Conservation (phyloP, 2,888 invertebrate species). For the Drosophila infuscata region DNA sequence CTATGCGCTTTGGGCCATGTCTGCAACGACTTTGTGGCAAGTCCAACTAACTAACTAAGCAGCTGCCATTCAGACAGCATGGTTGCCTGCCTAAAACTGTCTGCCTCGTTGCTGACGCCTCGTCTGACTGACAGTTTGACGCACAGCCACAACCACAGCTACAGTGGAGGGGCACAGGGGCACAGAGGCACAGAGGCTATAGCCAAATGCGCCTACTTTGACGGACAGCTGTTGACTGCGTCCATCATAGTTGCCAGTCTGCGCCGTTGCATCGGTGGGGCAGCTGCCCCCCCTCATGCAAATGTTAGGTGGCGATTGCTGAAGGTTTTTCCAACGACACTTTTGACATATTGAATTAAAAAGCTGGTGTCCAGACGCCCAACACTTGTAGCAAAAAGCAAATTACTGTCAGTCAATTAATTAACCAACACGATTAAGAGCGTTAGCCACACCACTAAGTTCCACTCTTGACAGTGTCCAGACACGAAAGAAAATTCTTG, state of each 20-base stretch:
- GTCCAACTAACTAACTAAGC: slow-evolving; percentile 53
- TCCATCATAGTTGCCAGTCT: slow-evolving; percentile 45
- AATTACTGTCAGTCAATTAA: slow-evolving; percentile 61
- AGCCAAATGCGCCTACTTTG: slow-evolving; percentile 53
- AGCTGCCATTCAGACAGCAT: slow-evolving; percentile 13
- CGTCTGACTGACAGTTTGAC: slow-evolving; percentile 28
- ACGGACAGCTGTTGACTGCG: slow-evolving; percentile 69
- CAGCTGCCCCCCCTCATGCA: slow-evolving; percentile 3
- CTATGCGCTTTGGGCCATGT: slow-evolving; percentile 44
- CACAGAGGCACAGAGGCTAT: slow-evolving; percentile 5
- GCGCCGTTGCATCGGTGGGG: background rate
- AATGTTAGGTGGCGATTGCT: slow-evolving; percentile 15
- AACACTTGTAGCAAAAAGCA: slow-evolving; percentile 43
- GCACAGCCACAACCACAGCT: slow-evolving; percentile 15
- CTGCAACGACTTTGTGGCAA: slow-evolving; percentile 50
- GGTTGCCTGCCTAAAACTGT: slow-evolving; percentile 27
- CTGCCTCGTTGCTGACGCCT: slow-evolving; percentile 8
- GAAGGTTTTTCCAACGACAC: slow-evolving; percentile 14
- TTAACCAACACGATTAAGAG: slow-evolving; percentile 10
- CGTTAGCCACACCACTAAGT: background rate
- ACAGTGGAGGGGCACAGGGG: background rate
- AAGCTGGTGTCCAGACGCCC: slow-evolving; percentile 28
- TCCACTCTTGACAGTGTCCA: background rate
- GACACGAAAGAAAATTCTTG: background rate
- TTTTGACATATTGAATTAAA: slow-evolving; percentile 69